Evolutionary conservation across 1,140 invertebrate species (phyloP).

Genomic region (Eumaeus atala): DNA sequence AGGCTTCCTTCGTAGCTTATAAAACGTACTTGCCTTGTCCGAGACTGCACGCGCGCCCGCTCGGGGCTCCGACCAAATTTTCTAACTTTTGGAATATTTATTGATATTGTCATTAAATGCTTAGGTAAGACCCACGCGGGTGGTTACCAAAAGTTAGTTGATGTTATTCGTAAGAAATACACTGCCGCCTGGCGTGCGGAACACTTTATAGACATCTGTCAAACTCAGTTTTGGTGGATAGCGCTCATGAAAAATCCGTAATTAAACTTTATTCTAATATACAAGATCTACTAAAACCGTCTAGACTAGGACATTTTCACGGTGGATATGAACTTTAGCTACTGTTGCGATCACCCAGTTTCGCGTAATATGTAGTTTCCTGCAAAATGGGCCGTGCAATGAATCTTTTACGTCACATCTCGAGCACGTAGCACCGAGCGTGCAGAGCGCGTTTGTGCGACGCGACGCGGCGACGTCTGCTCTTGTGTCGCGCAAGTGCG

Average conservation of each 20-base stretch:
- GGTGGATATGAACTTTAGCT: too few relatives aligned
- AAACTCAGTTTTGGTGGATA: too few relatives aligned
- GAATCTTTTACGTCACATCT: too few relatives aligned
- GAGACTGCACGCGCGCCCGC: constrained; percentile 35
- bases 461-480: not conserved
- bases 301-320: too few relatives aligned
- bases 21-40: constrained; percentile 42
- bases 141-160: constrained; percentile 3
- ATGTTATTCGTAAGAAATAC: constrained; percentile 6
- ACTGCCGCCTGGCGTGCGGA: not conserved
- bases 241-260: too few relatives aligned
- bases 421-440: not conserved
- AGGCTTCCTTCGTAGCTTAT: constrained; percentile 41
- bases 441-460: not conserved
- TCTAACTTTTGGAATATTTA: constrained; percentile 9
- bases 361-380: too few relatives aligned
- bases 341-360: too few relatives aligned
- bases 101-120: not conserved
- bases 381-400: too few relatives aligned
- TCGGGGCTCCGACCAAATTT: not conserved
- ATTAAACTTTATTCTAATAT: too few relatives aligned
- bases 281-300: too few relatives aligned
- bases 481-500: not conserved
- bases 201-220: too few relatives aligned
- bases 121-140: not conserved